Evolutionary conservation across 2,113 vertebrate species (phyloP).

Genomic region (Acanthochromis polyacanthus): DNA sequence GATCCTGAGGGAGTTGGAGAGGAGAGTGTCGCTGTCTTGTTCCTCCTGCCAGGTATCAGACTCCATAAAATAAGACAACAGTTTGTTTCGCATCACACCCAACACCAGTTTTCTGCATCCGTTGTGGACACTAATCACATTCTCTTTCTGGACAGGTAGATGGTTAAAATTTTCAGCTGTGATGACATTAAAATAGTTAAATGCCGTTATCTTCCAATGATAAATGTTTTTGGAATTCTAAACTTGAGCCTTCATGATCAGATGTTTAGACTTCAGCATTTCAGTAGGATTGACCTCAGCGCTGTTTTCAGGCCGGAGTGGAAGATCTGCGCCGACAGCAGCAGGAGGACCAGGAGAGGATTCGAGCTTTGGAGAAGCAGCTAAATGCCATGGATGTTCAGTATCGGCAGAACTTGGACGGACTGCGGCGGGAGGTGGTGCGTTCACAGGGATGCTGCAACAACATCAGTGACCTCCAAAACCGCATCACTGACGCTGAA

Average conservation of each 20-base stretch:
- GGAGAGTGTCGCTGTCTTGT: conserved; percentile 88
- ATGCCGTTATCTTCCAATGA: too few relatives aligned
- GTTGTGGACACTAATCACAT: not conserved
- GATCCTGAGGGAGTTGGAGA: conserved; percentile 88
- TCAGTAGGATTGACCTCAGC: not conserved
- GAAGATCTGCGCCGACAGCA: conserved; percentile 88
- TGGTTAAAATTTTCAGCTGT: too few relatives aligned
- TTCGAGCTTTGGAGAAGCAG: conserved; percentile 89
- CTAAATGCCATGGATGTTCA: conserved; percentile 84
- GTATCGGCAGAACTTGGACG: conserved; percentile 81
- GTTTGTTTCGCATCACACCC: not conserved
- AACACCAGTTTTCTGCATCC: not conserved
- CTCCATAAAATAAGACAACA: not conserved
- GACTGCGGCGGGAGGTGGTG: conserved; percentile 75
- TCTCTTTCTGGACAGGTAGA: too few relatives aligned
- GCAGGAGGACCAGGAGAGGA: conserved; percentile 86
- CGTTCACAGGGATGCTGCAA: conserved; percentile 81
- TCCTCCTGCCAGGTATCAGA: conserved; percentile 85
- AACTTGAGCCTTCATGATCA: too few relatives aligned
- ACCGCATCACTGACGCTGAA: conserved; percentile 83
- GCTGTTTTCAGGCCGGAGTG: conserved; percentile 75
- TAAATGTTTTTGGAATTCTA: too few relatives aligned
- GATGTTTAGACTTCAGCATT: too few relatives aligned
- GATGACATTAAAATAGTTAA: too few relatives aligned
- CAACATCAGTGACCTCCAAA: conserved; percentile 71